Conservation (phyloP, 2,888 invertebrate genomes). For the Luperina testacea region DNA sequence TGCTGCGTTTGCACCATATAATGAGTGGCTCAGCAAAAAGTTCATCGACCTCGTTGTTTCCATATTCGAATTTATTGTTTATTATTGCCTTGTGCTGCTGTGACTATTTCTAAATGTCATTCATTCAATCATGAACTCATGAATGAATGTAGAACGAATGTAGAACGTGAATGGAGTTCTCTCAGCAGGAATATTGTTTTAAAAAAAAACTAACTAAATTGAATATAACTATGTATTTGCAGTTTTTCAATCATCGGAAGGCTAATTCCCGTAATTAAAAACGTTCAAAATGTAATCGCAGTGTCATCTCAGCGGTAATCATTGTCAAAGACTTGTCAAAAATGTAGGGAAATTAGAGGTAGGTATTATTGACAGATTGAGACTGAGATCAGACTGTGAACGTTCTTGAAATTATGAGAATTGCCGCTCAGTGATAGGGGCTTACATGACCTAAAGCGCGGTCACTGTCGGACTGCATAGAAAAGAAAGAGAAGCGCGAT, state of each 20-base stretch:
- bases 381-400: too few relatives aligned
- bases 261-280: neutral
- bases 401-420: too few relatives aligned
- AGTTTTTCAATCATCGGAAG: neutral
- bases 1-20: constrained; percentile 39
- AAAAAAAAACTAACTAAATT: neutral
- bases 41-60: constrained; percentile 45
- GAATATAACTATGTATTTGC: neutral
- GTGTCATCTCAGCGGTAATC: too few relatives aligned
- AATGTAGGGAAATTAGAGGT: too few relatives aligned
- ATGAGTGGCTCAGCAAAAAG: constrained; percentile 47
- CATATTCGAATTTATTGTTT: constrained; percentile 57
- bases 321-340: too few relatives aligned
- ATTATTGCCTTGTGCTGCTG: constrained; percentile 21
- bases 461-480: too few relatives aligned
- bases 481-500: too few relatives aligned
- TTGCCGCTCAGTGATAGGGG: too few relatives aligned
- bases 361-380: too few relatives aligned
- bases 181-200: neutral
- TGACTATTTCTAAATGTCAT: constrained; percentile 31
- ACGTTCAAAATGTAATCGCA: neutral
- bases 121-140: constrained; percentile 11
- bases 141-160: too few relatives aligned
- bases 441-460: too few relatives aligned
- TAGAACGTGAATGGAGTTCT: neutral